Evolutionary conservation across 2,888 invertebrate species (phyloP), one percentile per base, ranked within the genome.

Genomic region (Drosophila rubida): DNA sequence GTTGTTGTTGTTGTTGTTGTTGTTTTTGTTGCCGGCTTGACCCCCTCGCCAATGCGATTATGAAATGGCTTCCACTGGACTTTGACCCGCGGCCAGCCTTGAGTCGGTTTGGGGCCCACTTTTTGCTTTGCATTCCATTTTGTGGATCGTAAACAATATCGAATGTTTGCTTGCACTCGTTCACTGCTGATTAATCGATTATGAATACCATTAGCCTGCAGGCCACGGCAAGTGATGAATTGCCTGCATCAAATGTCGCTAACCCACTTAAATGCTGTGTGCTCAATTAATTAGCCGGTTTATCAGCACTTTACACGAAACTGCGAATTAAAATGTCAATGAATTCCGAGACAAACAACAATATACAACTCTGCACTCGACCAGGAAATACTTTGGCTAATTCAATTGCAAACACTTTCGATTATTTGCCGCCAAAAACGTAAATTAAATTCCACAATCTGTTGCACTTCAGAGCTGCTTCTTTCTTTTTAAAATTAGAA

Each of bases 31-130:
- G n/a, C n/a, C n/a, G n/a, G 13, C 30, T 48, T 32, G 16, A 32
- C 48, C 30, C 19, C 32, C 11, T 13, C 1, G 7, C n/a, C 32
- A 54, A 50, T 69, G 59, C 53, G 69, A 66, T 61, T 70, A 67
- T 45, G 67, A 49, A 67, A 71, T 54, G 71, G 67, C 71, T 71
- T 57, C 67, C 45, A 66, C 19, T 49, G 49, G 42, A 48, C 70
- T 55, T 45, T 44, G 32, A 22, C 11, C 58, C 42, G 35, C 13
- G 37, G 19, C 32, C 45, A 54, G 72, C 72, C 71, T 72, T 71
- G 71, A 39, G 68, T 68, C 27, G 27, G 42, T 57, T 71, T 63
- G 2, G 42, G 66, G 46, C 9, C 23, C 49, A 35, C 37, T 58
- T 25, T 58, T 59, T 5, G 23, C 6, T 25, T 25, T 7, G 25